Percentiles rank a stretch among this genome's conserved stretches.
Evolutionary conservation across 2,888 invertebrate genomes (phyloP).

Genomic region (Tryphoninae sp.): DNA sequence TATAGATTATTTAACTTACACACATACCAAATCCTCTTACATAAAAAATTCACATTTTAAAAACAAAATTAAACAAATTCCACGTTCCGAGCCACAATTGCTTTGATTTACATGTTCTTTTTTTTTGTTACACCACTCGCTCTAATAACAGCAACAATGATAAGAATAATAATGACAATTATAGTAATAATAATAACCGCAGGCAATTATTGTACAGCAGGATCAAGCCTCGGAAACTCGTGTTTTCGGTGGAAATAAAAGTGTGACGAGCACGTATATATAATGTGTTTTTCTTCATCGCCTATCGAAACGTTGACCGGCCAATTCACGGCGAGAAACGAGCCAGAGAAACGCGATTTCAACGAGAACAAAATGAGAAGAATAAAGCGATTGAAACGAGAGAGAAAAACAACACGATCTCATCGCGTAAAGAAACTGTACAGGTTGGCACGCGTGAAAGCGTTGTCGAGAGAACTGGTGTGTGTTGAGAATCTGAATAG

Average conservation of each 20-base stretch:
- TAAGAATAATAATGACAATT: constrained; percentile 39
- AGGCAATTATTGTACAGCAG: constrained; percentile 64
- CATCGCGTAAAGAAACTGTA: too few relatives aligned
- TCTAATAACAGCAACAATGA: constrained; percentile 56
- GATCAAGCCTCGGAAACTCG: constrained; percentile 63
- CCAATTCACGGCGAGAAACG: not conserved
- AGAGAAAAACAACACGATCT: constrained; percentile 1
- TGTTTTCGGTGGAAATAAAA: constrained; percentile 58
- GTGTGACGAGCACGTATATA: constrained; percentile 57
- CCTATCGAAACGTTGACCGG: constrained; percentile 15
- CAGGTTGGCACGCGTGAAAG: not conserved
- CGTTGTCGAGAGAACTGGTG: not conserved
- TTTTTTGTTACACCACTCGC: constrained; percentile 53
- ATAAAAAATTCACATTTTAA: constrained; percentile 60
- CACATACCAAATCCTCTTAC: constrained; percentile 63
- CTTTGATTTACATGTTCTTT: constrained; percentile 44
- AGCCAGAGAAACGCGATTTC: constrained; percentile 9
- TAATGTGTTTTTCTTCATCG: constrained; percentile 40
- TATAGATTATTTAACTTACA: constrained; percentile 63
- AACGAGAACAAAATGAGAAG: not conserved
- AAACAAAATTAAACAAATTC: constrained; percentile 48
- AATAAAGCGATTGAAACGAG: not conserved
- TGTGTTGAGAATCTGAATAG: not conserved
- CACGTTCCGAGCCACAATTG: constrained; percentile 58
- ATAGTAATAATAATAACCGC: constrained; percentile 56